Evolutionary conservation across 2,113 vertebrate genomes (phyloP).

Genomic region (Cheirogaleus medius): DNA sequence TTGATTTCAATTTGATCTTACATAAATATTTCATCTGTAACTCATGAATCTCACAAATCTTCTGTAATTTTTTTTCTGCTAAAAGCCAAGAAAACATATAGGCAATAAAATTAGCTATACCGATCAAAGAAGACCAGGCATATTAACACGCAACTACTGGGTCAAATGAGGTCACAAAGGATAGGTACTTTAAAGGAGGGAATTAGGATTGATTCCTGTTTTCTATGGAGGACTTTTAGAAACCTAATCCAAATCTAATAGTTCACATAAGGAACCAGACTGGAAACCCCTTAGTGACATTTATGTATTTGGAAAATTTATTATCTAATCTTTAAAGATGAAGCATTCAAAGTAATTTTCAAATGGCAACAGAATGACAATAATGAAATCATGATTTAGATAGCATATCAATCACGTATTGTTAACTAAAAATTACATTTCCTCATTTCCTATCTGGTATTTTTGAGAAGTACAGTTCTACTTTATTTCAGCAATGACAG

Average conservation of each 20-base stretch:
- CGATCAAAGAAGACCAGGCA: background rate
- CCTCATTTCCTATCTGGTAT: background rate
- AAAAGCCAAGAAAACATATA: background rate
- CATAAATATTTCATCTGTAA: constrained; percentile 3
- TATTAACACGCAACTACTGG: background rate
- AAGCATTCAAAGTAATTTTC: constrained; percentile 36
- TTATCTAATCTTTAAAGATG: constrained; percentile 14
- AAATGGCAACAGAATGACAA: background rate
- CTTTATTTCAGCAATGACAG: background rate
- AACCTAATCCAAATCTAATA: background rate
- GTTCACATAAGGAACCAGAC: background rate
- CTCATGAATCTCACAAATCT: background rate
- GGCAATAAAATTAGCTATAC: background rate
- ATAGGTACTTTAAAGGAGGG: background rate
- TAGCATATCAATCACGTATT: background rate
- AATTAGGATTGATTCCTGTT: background rate
- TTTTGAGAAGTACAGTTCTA: background rate
- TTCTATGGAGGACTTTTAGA: background rate
- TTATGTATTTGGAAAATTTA: background rate
- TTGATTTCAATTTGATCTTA: constrained; percentile 10
- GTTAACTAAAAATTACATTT: background rate
- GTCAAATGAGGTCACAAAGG: background rate
- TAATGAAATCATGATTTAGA: constrained; percentile 2
- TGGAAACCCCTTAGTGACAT: background rate
- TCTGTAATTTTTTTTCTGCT: background rate